Evolutionary conservation across 2,797 vertebrate species (phyloP), one percentile per base, ranked within the genome.

Genomic region (Lutjanus campechanus): DNA sequence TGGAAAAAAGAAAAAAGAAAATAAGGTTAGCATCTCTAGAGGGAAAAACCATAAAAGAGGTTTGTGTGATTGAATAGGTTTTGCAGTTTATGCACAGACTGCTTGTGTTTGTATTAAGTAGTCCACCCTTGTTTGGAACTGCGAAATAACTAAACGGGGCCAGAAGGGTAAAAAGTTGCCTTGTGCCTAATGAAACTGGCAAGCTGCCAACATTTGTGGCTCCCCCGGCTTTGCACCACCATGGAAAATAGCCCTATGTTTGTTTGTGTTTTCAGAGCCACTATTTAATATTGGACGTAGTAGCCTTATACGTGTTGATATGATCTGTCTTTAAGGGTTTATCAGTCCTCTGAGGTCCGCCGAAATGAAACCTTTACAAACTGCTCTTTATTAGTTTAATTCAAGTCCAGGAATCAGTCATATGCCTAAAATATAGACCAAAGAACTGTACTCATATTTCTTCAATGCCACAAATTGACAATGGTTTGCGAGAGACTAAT

Each of bases 91-190:
- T 59, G 47, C 46, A 71, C 17, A 60, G 59, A 19, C 64, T 49
- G 16, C 47, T 56, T 67, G 43, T 56, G 53, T 72, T 47, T 76
- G 29, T 77, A 29, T 7, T 41, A 6, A 36, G 13, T 5, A 16
- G 51, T 54, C 76, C 75, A 46, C 50, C 55, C 16, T 67, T 36
- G 20, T 46, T 66, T 59, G 22, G 40, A 70, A 61, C 46, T 17
- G 58, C 16, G 40, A 66, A 65, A 61, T 22, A 47, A 69, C 20
- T 29, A 36, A 82, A 74, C 3, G 50, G 8, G 36, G 11, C 29
- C 54, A 8, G 54, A 4, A 47, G 22, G 36, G 56, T 10, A 51
- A 74, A 79, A 71, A 15, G 10, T 46, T 58, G 11, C 60, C 47
- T 29, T 43, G 44, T 69, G 63, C 8, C 44, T 53, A 56, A 71